Evolutionary conservation across 2,797 vertebrate species (phyloP).

Genomic region (Hydrolagus colliei): DNA sequence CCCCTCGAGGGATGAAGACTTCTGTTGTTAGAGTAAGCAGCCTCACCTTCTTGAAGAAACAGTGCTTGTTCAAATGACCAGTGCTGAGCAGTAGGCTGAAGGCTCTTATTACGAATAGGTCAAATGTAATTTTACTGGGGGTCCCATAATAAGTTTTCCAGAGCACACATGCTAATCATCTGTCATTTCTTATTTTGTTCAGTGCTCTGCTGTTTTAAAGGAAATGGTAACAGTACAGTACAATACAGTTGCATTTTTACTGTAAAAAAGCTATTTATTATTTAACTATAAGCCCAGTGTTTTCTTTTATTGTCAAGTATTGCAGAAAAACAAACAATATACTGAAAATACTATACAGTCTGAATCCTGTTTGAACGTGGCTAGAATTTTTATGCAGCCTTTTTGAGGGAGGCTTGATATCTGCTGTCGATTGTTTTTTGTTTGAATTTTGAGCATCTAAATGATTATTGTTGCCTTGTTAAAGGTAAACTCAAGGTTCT

Average conservation of each 20-base stretch:
- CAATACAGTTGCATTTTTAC: neutral
- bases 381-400: slow-evolving; percentile 4
- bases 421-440: neutral
- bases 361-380: neutral
- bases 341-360: too few species aligned
- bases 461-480: neutral
- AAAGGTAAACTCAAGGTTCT: neutral
- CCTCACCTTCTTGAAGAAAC: neutral
- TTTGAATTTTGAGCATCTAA: neutral
- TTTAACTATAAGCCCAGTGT: neutral
- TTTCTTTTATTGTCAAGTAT: neutral
- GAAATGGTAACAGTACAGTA: neutral
- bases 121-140: slow-evolving; percentile 10
- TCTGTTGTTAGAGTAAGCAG: neutral
- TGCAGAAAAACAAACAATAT: too few species aligned
- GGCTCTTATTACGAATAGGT: neutral
- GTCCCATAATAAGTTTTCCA: neutral
- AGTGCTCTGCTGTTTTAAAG: neutral
- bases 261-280: neutral
- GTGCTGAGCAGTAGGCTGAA: neutral
- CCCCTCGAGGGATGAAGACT: neutral
- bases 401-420: neutral
- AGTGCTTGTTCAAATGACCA: neutral
- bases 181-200: neutral
- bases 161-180: neutral